phyloP scores from a whole-genome alignment of 2,888 invertebrate species.

The Stenoptilia bipunctidactyla region DNA sequence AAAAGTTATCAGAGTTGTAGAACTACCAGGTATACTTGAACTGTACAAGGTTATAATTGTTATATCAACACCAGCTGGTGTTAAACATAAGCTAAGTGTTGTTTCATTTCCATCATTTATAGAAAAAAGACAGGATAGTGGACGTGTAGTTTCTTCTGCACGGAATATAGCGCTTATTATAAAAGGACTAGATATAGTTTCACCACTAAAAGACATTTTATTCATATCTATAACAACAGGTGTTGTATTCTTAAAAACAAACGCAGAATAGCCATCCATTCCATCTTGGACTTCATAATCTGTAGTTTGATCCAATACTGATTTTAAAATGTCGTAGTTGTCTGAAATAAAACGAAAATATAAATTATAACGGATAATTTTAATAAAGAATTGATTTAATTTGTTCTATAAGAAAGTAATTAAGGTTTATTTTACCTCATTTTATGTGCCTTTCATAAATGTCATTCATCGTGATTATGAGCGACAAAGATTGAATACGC shows the following conservation, averaged over 20 bases:
- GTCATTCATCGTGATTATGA: too few relatives aligned
- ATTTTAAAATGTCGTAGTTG: constrained; percentile 17
- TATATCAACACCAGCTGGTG: constrained; percentile 5
- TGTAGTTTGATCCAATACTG: constrained; percentile 15
- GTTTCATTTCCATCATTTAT: constrained; percentile 14
- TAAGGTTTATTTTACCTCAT: too few relatives aligned
- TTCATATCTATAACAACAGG: constrained; percentile 2
- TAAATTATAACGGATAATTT: too few relatives aligned
- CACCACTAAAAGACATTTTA: too few relatives aligned
- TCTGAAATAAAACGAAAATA: constrained; percentile 26
- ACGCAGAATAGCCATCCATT: constrained; percentile 13
- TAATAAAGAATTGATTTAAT: too few relatives aligned
- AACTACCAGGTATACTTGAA: constrained; percentile 4
- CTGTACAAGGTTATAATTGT: constrained; percentile 19
- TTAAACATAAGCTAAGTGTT: constrained; percentile 27
- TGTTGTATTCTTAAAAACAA: constrained; percentile 15
- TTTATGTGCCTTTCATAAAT: too few relatives aligned
- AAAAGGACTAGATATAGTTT: too few relatives aligned
- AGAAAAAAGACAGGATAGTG: constrained; percentile 33
- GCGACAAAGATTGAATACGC: too few relatives aligned
- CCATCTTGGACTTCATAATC: constrained; percentile 11
- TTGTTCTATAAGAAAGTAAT: too few relatives aligned
- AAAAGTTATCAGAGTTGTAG: constrained; percentile 1
- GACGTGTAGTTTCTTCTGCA: not conserved
- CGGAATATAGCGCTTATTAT: too few relatives aligned